Base-by-base conservation (phyloP, 1,140 invertebrate genomes). In the Bombus ignitus region DNA sequence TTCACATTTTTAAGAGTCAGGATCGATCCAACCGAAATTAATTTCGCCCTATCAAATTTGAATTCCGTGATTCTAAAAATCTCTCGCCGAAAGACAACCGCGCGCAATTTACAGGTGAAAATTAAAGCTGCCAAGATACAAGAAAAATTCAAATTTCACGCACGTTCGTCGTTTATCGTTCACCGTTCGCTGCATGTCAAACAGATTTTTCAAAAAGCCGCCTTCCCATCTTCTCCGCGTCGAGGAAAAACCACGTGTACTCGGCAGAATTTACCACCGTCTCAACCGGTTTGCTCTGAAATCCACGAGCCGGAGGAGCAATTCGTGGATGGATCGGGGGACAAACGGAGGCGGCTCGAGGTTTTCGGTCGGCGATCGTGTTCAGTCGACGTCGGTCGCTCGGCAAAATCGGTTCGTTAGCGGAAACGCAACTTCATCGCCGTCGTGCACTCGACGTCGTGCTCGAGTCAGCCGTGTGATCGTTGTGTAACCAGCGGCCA, bases 301-400 rank as follows among this genome's bases (percentile, higher is more conserved):
- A 78, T 65, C 75, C 57, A 25, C 57, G 25, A 25, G 18, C 44
- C 65, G 25, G 28, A 42, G 28, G 15, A 47, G 18, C 35, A 71
- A 87, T 18, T 73, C n/a, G 10, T 42, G 39, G 42, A 44, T 42
- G 44, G 37, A 65, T 89, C 53, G 57, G 75, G 66, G n/a, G 78
- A 79, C 57, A 75, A 62, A 39, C 37, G 22, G 32, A 79, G 80
- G 62, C 32, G 37, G 22, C 28, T 3, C 62, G 62, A 44, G 59
- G n/a, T 85, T 72, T 83, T 79, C 74, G 53, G 59, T 74, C 57
- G 47, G 70, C 74, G 83, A 78, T 86, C 47, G 77, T 53, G 70
- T 81, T 91, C 91, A 92, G 91, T 92, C 83, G 86, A 72, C 73
- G 83, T 66, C 65, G 28, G 77, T 88, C 91, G 80, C 81, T 92